Evolutionary conservation across 2,888 invertebrate genomes (phyloP), one percentile per base, ranked within the genome.

Genomic region (Caenorhabditis sinica): DNA sequence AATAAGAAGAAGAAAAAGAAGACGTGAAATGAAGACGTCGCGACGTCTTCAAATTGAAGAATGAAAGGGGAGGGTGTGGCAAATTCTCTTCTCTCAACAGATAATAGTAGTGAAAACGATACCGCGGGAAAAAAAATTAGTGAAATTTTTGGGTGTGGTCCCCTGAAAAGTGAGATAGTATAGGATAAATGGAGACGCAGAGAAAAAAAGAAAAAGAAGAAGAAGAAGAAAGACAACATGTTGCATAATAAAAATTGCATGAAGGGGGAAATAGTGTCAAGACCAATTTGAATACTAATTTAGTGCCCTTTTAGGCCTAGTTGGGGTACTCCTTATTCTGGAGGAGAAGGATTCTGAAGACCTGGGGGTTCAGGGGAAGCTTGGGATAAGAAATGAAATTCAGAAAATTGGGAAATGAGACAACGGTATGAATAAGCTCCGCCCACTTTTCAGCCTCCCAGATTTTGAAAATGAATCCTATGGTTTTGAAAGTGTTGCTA

Each of bases 261-360:
- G 71, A 30, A 36, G 51, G 11, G 53, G 56, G 33, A 33, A 43
- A 73, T 13, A 53, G 76, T 72, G 80, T 65, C 71, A 80, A 66
- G 72, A 61, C 68, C 74, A 81, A 81, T 74, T 74, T 73, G 74
- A 81, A 81, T 73, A 81, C 69, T 74, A 74, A 81, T 73, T 81
- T 73, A 68, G 66, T 49, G 56, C 15, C 66, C 28, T 68, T 51
- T 43, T n/a, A n/a, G 28, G 3, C 20, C 43, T 20, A n/a, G n/a
- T n/a, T n/a, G n/a, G n/a, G n/a, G n/a, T n/a, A n/a, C n/a, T n/a
- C n/a, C n/a, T n/a, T n/a, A n/a, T n/a, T 36, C 8, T 28, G 1
- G 23, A 6, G 30, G 45, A 66, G 20, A 43, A 11, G 66, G 5
- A 30, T 6, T n/a, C n/a, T n/a, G n/a, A n/a, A n/a, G n/a, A n/a